Evolutionary conservation across 1,140 invertebrate species (phyloP), one percentile per base, ranked within the genome.

Genomic region (Eriocheir sinensis): DNA sequence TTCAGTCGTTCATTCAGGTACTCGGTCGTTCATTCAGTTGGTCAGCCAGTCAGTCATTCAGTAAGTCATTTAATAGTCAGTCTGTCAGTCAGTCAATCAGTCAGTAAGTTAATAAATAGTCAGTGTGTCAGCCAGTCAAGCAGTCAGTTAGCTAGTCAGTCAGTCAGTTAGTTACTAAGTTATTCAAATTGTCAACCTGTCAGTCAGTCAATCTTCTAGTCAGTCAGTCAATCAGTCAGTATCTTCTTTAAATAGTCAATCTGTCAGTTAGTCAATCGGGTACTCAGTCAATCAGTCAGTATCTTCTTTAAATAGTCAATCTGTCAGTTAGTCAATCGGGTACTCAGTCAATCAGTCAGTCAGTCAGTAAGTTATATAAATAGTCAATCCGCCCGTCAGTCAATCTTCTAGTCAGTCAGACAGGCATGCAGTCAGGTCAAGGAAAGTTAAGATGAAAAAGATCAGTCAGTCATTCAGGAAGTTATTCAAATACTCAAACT

Each of bases 1-100:
- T n/a, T 21, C 2, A n/a, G 60, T n/a, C 44, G 15, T 48, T 48
- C 44, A 48, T 48, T 48, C 44, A 48, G 44, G 4, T 15, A 48
- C 4, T 48, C 44, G 15, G 4, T 48, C 44, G 15, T 4, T 48
- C 44, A 48, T 4, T 48, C 44, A 48, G 44, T 48, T 21, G n/a
- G 60, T 72, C 27, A 72, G 60, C 6, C 27, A 72, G 60, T 72
- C 27, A 72, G 60, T 72, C 60, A 72, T 12, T 72, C 60, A 72
- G 17, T 12, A 21, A 72, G 60, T 72, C 60, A 72, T 21, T 72
- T n/a, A 72, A n/a, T 72, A 72, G 17, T 72, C 60, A 72, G 60
- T n/a, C 60, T n/a, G 60, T 72, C 60, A 72, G 17, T 72, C 60
- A 72, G 60, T 72, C 60, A 72, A n/a, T 72, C 60, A 72, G 60